These are phyloP conservation scores for Blastobasis lacticolella DNA, from an alignment of 2,888 invertebrate species.

Conservation along the genomic window DNA sequence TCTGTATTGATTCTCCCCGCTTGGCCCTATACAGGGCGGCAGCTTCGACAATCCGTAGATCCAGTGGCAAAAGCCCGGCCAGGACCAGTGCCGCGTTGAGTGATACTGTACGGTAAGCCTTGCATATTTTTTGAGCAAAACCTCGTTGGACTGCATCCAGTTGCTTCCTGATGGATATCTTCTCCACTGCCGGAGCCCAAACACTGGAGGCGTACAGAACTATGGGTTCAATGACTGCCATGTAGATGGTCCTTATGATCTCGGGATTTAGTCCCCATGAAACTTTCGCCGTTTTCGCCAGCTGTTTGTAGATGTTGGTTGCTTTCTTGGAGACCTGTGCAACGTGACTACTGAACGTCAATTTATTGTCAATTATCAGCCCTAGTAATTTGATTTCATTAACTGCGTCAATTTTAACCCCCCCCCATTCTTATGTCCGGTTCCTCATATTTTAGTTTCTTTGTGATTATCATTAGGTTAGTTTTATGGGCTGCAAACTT, in stretches of 20 bases:
- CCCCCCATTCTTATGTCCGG: neutral
- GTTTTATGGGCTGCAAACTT: constrained; percentile 14
- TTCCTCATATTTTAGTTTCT: neutral
- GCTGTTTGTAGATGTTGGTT: neutral
- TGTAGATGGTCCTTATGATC: neutral
- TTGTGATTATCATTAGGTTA: constrained; percentile 8
- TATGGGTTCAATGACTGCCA: neutral
- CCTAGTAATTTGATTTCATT: neutral
- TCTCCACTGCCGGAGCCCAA: neutral
- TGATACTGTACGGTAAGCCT: constrained; percentile 12
- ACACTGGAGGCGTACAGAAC: neutral
- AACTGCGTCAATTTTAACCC: neutral
- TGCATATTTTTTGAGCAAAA: neutral
- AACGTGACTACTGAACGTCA: neutral
- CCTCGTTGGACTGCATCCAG: constrained; percentile 6
- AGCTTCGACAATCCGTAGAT: constrained; percentile 14
- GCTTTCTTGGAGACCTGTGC: neutral
- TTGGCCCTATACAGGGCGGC: constrained; percentile 3
- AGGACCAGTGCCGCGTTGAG: constrained; percentile 11
- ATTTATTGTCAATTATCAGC: neutral
- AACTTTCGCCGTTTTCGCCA: neutral
- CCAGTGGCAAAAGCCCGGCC: constrained; percentile 15
- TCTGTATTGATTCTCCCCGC: neutral
- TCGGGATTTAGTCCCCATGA: constrained; percentile 3
- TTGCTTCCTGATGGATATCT: neutral